Evolutionary conservation across 2,888 invertebrate species (phyloP), one percentile per base, ranked within the genome.

Genomic region (Phortica okadai): DNA sequence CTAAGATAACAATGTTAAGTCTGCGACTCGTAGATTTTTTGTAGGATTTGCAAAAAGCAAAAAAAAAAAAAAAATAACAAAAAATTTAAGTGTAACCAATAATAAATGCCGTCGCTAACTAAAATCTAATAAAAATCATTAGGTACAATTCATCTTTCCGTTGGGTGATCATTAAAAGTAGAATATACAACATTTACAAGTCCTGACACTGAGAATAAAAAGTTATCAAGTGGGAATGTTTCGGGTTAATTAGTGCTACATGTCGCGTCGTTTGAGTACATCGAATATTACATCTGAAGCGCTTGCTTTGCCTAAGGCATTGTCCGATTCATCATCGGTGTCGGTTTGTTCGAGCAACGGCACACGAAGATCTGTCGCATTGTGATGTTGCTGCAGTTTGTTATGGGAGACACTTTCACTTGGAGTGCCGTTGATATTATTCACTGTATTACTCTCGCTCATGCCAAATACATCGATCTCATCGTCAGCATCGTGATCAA

Each of bases 251-350:
- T 84, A 90, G 86, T 89, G 89, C 78, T 89, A 88, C 81, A 89
- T 88, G 81, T 93, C 93, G 75, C 94, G 88, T 74, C 93, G 88
- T 80, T 93, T 93, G 14, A 93, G 81, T 0, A 94, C 93, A 83
- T 94, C 93, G 76, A 92, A 93, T 6, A 94, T 90, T 1, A 94
- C 92, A 75, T 92, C 91, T 2, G 91, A 91, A 62, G 91, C 86
- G 82, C 92, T 93, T 41, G 33, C 44, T 56, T 72, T 72, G 33
- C 54, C 54, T 16, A 72, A 16, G 44, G 54, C 77, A 0, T 64
- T 85, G 67, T 82, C 84, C 2, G 87, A 86, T 67, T 90, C 90
- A n/a, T 91, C 90, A 6, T 85, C 86, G 0, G 91, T 89, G 80
- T 92, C 92, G 21, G 90, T 90, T 78, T 90, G 87, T 44, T 91